phyloP scores from a whole-genome alignment of 2,888 invertebrate genomes.

The Xiphydria camelus region DNA sequence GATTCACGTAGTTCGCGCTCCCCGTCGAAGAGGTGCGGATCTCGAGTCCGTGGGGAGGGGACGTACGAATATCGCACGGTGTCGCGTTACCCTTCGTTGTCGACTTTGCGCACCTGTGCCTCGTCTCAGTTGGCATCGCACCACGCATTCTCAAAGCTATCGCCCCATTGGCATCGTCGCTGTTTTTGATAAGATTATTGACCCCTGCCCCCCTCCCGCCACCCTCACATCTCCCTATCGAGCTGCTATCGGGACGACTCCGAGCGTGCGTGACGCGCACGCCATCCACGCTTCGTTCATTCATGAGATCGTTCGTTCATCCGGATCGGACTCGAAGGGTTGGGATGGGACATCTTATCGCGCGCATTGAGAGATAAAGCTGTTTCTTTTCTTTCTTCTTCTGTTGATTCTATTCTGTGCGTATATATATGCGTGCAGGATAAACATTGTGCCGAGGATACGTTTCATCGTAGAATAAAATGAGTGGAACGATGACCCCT shows the following conservation, averaged over 20 bases:
- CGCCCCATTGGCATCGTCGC: slow-evolving; percentile 14
- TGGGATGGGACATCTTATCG: too few relatives aligned
- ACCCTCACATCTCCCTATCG: neutral
- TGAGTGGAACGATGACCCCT: too few relatives aligned
- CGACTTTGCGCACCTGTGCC: slow-evolving; percentile 29
- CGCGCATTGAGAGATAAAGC: too few relatives aligned
- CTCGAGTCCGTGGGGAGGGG: slow-evolving; percentile 12
- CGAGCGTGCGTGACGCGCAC: neutral
- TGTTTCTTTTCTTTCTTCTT: too few relatives aligned
- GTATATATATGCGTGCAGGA: too few relatives aligned
- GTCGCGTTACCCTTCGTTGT: slow-evolving; percentile 34
- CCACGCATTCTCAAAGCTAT: slow-evolving; percentile 26
- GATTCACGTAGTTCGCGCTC: slow-evolving; percentile 31
- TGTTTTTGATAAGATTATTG: slow-evolving; percentile 1
- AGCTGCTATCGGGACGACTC: slow-evolving; percentile 1
- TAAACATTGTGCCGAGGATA: too few relatives aligned
- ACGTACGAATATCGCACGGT: slow-evolving; percentile 37
- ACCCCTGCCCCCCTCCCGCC: slow-evolving; percentile 7
- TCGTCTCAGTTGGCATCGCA: slow-evolving; percentile 28
- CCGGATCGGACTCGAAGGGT: too few relatives aligned
- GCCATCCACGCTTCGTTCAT: slow-evolving; percentile 15
- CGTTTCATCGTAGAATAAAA: too few relatives aligned
- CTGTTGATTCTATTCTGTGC: too few relatives aligned
- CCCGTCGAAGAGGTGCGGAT: slow-evolving; percentile 21
- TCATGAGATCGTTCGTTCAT: slow-evolving; percentile 18